These are phyloP conservation scores for Sternarchorhynchus goeldii DNA, from an alignment of 2,797 vertebrate species.

Conservation along the genomic window DNA sequence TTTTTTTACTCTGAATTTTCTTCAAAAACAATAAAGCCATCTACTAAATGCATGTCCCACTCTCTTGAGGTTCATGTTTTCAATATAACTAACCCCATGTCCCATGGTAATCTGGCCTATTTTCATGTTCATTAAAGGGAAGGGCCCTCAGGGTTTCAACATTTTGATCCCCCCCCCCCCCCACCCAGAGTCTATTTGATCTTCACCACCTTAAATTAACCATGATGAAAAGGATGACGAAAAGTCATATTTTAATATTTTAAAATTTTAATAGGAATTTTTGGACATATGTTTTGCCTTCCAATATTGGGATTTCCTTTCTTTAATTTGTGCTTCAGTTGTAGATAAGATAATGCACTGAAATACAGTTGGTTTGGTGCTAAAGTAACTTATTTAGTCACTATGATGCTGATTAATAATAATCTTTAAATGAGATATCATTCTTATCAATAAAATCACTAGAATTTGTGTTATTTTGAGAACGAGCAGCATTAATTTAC, in stretches of 20 bases:
- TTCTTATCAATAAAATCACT: background rate
- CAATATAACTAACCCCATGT: constrained; percentile 23
- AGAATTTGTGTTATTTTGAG: no score
- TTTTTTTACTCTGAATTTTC: constrained; percentile 23
- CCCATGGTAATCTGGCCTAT: constrained; percentile 42
- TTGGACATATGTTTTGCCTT: background rate
- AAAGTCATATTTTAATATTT: constrained; percentile 24
- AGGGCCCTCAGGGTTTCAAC: constrained; percentile 10
- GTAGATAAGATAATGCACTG: background rate
- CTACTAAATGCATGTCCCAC: constrained; percentile 33
- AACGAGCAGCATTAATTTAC: background rate
- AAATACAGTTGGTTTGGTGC: background rate
- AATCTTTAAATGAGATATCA: background rate
- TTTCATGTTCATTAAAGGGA: constrained; percentile 42
- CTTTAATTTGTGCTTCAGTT: background rate
- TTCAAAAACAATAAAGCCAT: constrained; percentile 21
- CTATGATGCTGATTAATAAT: background rate
- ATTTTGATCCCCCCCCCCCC: background rate
- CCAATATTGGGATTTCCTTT: background rate
- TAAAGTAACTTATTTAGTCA: no score
- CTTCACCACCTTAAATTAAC: constrained; percentile 31
- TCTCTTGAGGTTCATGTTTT: constrained; percentile 32
- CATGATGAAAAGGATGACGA: constrained; percentile 6
- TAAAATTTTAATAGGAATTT: background rate
- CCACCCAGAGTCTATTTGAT: background rate